Conservation (phyloP, 2,113 vertebrate genomes). For the Pygoscelis adeliae region DNA sequence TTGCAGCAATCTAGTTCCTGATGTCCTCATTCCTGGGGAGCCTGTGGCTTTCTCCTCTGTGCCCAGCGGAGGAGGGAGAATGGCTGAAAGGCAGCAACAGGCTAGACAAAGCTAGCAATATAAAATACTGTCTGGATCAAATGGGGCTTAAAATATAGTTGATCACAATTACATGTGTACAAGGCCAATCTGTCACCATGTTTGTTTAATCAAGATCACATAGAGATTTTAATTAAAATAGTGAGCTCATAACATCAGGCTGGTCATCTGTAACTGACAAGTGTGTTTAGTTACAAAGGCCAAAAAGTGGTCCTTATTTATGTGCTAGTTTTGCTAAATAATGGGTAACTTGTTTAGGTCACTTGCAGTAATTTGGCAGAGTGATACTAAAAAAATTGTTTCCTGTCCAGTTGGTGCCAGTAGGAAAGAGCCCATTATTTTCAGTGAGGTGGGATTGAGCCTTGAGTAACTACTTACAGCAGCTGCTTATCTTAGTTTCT, state of each 20-base stretch:
- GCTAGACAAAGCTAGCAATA: neutral
- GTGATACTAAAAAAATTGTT: neutral
- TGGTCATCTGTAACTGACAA: neutral
- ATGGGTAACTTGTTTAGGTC: neutral
- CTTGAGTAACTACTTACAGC: neutral
- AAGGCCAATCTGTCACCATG: neutral
- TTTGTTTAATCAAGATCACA: conserved; percentile 21
- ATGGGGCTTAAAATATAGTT: neutral
- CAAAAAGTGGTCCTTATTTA: neutral
- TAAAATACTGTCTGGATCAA: neutral
- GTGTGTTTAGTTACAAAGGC: neutral
- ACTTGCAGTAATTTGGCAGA: neutral
- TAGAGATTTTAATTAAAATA: conserved; percentile 28
- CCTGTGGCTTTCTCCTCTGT: neutral
- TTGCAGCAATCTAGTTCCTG: neutral
- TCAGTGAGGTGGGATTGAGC: neutral
- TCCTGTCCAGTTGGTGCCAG: neutral
- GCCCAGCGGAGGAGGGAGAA: neutral
- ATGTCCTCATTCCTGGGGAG: neutral
- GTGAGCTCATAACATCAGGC: neutral
- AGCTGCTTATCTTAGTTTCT: neutral
- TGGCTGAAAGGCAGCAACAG: neutral
- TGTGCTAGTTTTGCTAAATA: neutral
- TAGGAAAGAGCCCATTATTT: neutral
- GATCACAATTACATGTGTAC: neutral